Percentiles rank a stretch among this genome's conserved stretches.
phyloP scores from a whole-genome alignment of 2,113 vertebrate genomes.

The Brienomyrus brachyistius region DNA sequence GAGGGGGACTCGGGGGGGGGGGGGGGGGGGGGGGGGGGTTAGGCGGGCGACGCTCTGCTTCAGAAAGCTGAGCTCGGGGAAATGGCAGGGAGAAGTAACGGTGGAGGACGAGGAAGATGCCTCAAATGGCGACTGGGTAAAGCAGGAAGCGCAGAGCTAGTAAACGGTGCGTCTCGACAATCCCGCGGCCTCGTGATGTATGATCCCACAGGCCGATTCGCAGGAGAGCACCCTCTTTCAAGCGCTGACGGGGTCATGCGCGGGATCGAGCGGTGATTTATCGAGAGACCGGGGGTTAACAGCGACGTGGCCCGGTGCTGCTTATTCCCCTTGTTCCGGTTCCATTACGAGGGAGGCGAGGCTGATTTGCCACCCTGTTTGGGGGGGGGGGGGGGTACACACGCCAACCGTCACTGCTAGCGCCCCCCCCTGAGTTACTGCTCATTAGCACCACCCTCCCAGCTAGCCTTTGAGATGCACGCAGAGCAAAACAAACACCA shows the following conservation, averaged over 20 bases:
- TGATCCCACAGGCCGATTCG: slow-evolving; percentile 33
- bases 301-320: slow-evolving; percentile 64
- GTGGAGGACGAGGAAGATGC: not conserved
- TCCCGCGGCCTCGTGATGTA: slow-evolving; percentile 40
- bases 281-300: slow-evolving; percentile 78
- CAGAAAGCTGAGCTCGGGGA: not conserved
- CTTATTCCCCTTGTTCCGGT: slow-evolving; percentile 76
- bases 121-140: slow-evolving; percentile 22
- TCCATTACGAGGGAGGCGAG: slow-evolving; percentile 58
- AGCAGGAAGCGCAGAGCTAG: not conserved
- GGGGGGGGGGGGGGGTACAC: slow-evolving; percentile 35
- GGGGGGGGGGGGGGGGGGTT: not conserved
- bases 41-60: not conserved
- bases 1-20: not conserved
- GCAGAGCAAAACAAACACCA: not conserved
- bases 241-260: slow-evolving; percentile 69
- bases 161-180: not conserved
- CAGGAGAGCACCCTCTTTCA: slow-evolving; percentile 34
- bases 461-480: not conserved
- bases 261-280: slow-evolving; percentile 73
- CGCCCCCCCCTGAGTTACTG: not conserved
- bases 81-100: not conserved
- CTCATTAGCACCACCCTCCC: slow-evolving; percentile 17
- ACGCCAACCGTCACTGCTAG: slow-evolving; percentile 30
- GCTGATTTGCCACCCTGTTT: slow-evolving; percentile 35